Conservation (phyloP, 1,140 invertebrate genomes). For the Zeugodacus cucurbitae region DNA sequence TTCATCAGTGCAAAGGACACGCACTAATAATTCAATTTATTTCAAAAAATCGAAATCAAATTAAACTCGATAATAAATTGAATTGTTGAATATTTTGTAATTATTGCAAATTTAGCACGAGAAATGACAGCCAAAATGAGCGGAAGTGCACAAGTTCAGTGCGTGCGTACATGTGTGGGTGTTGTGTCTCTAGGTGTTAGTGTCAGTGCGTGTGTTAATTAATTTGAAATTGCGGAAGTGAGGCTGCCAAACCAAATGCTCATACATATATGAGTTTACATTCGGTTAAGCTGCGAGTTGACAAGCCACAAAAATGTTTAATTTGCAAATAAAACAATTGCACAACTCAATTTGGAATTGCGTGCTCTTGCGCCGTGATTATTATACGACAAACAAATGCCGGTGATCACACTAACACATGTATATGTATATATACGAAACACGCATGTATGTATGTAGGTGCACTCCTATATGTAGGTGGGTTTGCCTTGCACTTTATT, state of each 20-base stretch:
- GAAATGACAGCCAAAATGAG: background rate
- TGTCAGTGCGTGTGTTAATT: conserved; percentile 40
- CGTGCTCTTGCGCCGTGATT: conserved; percentile 2
- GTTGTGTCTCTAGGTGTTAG: no score
- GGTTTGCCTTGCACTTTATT: background rate
- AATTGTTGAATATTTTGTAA: background rate
- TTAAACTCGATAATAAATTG: background rate
- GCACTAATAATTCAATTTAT: background rate
- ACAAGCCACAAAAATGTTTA: conserved; percentile 40
- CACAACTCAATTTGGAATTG: conserved; percentile 16
- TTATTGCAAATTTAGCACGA: conserved; percentile 2
- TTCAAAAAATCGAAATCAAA: background rate
- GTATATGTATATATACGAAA: no score
- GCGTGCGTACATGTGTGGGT: background rate
- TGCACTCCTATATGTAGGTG: background rate
- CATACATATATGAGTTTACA: background rate
- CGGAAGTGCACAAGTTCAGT: background rate
- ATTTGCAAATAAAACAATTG: conserved; percentile 43
- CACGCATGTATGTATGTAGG: background rate
- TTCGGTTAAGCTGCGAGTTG: background rate
- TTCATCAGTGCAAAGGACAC: no score
- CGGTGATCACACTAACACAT: no score
- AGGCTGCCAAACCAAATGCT: background rate
- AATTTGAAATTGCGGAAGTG: conserved; percentile 42
- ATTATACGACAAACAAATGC: background rate